Evolutionary conservation across 1,140 invertebrate species (phyloP).

Genomic region (Dendroctonus ponderosae): DNA sequence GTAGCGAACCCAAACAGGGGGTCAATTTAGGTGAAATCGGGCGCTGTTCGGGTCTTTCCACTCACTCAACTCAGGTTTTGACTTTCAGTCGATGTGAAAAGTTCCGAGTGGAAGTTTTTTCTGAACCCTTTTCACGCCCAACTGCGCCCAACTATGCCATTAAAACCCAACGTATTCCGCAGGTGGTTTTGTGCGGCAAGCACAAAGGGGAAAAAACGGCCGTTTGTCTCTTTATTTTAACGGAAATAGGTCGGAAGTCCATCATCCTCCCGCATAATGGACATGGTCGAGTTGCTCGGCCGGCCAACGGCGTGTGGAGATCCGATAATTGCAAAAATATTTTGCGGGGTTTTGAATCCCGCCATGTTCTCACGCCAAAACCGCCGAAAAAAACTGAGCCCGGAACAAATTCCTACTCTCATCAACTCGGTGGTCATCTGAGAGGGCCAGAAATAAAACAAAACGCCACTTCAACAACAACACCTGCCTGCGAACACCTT

Average conservation of each 20-base stretch:
- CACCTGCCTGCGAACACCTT: slow-evolving; percentile 28
- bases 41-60: no score
- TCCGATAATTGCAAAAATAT: slow-evolving; percentile 1
- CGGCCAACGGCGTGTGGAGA: not conserved
- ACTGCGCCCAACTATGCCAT: slow-evolving; percentile 2
- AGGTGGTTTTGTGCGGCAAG: slow-evolving; percentile 3
- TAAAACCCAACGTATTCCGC: not conserved
- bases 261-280: slow-evolving; percentile 20
- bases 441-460: not conserved
- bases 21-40: no score
- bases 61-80: no score
- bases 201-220: slow-evolving; percentile 3
- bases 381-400: not conserved
- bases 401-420: not conserved
- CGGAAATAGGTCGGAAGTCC: slow-evolving; percentile 29
- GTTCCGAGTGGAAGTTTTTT: no score
- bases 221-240: slow-evolving; percentile 14
- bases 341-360: not conserved
- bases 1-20: no score
- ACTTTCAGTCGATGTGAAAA: no score
- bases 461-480: slow-evolving; percentile 10
- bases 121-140: not conserved
- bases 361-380: not conserved
- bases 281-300: not conserved
- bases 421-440: not conserved